Percentiles rank a stretch among this genome's conserved stretches.
Conservation (phyloP, 1,140 invertebrate genomes). For the Trichogramma pretiosum region DNA sequence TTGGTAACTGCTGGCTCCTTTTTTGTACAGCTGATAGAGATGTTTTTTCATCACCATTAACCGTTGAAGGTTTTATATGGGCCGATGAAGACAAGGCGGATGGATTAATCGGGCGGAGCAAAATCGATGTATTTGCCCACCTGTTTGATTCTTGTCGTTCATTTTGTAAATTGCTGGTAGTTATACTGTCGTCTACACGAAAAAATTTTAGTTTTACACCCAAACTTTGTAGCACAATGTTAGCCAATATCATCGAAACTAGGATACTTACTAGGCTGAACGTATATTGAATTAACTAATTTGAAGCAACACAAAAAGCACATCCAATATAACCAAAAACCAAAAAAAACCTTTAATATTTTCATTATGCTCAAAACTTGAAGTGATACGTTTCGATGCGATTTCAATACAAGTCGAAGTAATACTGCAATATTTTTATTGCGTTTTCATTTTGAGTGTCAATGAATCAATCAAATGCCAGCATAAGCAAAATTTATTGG, state of each 20-base stretch:
- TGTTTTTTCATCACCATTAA: not conserved
- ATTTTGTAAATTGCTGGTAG: no score
- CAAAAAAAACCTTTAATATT: not conserved
- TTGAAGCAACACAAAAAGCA: not conserved
- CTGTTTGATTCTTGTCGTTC: no score
- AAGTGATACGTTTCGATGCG: not conserved
- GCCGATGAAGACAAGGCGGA: not conserved
- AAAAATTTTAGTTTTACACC: no score
- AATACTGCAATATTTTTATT: conserved; percentile 5
- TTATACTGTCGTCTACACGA: no score
- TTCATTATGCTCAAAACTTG: not conserved
- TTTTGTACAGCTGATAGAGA: conserved; percentile 20
- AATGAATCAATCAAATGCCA: conserved; percentile 4
- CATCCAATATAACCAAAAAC: not conserved
- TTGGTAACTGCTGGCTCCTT: conserved; percentile 21
- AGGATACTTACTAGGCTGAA: no score
- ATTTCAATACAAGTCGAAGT: not conserved
- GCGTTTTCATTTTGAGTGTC: not conserved
- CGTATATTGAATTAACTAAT: not conserved
- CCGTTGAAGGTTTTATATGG: not conserved
- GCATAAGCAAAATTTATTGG: conserved; percentile 8
- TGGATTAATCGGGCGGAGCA: not conserved
- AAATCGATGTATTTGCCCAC: not conserved
- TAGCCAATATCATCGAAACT: no score
- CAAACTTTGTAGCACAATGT: no score